Percentiles rank a stretch among this genome's conserved stretches.
These are phyloP conservation scores for Lacanobia oleracea DNA, from an alignment of 2,888 invertebrate species.

Conservation along the genomic window DNA sequence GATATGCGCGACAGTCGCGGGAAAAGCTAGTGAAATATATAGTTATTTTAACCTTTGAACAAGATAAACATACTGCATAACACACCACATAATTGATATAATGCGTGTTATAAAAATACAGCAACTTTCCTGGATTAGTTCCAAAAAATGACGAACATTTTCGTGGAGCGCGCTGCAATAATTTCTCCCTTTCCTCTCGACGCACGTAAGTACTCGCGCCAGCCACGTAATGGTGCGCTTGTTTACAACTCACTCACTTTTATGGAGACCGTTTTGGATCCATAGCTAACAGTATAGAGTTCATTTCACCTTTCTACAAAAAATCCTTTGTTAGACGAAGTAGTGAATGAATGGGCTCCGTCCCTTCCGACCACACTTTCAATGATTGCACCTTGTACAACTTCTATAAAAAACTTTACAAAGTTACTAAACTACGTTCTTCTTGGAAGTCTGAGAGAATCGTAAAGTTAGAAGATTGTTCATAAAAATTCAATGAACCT, in stretches of 20 bases:
- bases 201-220: constrained; percentile 24
- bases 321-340: constrained; percentile 47
- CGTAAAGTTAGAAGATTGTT: constrained; percentile 22
- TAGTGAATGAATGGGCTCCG: constrained; percentile 48
- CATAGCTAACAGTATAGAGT: constrained; percentile 36
- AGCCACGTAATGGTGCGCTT: constrained; percentile 55
- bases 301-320: constrained; percentile 42
- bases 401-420: constrained; percentile 13
- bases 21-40: too few relatives aligned
- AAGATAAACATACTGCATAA: constrained; percentile 25
- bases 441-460: constrained; percentile 10
- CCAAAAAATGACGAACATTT: constrained; percentile 45
- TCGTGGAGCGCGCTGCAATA: constrained; percentile 29
- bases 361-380: constrained; percentile 40
- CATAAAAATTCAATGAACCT: constrained; percentile 53
- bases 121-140: constrained; percentile 48
- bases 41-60: background rate
- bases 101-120: constrained; percentile 40
- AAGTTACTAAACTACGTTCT: constrained; percentile 11
- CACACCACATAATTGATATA: constrained; percentile 45
- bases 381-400: constrained; percentile 34
- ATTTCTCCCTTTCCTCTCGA: constrained; percentile 33
- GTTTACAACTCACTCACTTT: constrained; percentile 50
- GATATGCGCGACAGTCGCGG: too few relatives aligned
- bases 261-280: constrained; percentile 34